Conservation (phyloP, 2,797 vertebrate species). For the Emys orbicularis region DNA sequence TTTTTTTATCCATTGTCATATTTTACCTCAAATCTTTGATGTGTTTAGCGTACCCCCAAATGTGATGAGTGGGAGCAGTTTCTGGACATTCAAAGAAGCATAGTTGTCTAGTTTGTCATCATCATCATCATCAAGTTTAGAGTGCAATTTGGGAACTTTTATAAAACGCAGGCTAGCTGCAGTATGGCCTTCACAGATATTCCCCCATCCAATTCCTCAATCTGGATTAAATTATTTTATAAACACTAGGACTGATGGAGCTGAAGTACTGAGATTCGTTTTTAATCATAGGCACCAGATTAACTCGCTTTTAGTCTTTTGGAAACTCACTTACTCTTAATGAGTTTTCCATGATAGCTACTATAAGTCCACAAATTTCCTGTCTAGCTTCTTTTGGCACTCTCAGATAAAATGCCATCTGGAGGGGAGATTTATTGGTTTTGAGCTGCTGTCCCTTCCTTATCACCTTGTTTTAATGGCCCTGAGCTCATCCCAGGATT, state of each 20-base stretch:
- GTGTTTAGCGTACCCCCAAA: accelerated
- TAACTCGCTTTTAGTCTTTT: slow-evolving; percentile 62
- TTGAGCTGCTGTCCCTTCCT: slow-evolving; percentile 56
- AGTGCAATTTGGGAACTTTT: neutral
- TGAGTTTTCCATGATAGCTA: slow-evolving; percentile 53
- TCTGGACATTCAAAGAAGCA: neutral
- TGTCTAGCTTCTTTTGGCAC: slow-evolving; percentile 69
- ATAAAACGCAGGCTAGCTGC: slow-evolving; percentile 25
- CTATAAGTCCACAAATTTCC: slow-evolving; percentile 68
- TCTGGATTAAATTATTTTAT: slow-evolving; percentile 54
- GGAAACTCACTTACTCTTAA: slow-evolving; percentile 73
- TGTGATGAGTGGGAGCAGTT: neutral
- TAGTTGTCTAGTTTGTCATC: accelerated
- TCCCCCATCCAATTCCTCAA: neutral
- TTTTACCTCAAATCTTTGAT: neutral
- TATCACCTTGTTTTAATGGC: slow-evolving; percentile 70
- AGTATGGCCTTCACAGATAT: slow-evolving; percentile 27
- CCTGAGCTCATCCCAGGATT: slow-evolving; percentile 65
- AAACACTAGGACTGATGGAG: slow-evolving; percentile 45
- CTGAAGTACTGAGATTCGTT: slow-evolving; percentile 54
- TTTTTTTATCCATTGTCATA: neutral
- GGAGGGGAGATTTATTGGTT: slow-evolving; percentile 74
- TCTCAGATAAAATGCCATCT: slow-evolving; percentile 74
- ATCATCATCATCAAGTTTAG: neutral
- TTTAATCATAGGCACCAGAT: slow-evolving; percentile 67